These are phyloP conservation scores for Amblyraja radiata DNA, from an alignment of 2,797 vertebrate species.

Conservation along the genomic window DNA sequence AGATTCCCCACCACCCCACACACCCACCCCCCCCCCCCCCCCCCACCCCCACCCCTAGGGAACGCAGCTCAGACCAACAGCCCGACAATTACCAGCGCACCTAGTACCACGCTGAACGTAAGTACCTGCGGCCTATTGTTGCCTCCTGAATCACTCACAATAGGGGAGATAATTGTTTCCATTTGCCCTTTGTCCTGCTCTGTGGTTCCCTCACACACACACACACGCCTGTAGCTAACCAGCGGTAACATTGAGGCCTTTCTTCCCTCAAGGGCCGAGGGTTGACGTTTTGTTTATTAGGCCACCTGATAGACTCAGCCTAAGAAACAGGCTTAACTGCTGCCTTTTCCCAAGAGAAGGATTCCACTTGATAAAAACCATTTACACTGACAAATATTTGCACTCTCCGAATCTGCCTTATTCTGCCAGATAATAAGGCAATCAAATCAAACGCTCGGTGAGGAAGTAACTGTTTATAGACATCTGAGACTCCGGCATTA, in stretches of 20 bases:
- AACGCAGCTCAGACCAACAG: too few species aligned
- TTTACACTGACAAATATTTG: slow-evolving; percentile 19
- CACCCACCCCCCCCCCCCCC: too few species aligned
- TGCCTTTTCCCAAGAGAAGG: slow-evolving; percentile 4
- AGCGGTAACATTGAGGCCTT: not conserved
- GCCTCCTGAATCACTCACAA: not conserved
- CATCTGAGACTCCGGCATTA: not conserved
- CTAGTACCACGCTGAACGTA: not conserved
- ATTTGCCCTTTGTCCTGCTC: slow-evolving; percentile 30
- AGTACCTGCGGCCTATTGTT: slow-evolving; percentile 16
- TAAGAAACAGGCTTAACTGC: not conserved
- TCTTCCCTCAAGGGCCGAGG: not conserved
- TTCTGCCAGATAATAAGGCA: not conserved
- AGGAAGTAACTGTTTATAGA: not conserved
- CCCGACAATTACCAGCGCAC: not conserved
- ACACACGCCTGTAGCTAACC: not conserved
- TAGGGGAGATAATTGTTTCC: slow-evolving; percentile 28
- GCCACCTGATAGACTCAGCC: not conserved
- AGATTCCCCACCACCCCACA: too few species aligned
- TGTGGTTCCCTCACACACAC: not conserved
- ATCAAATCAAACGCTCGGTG: not conserved
- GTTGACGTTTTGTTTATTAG: not conserved
- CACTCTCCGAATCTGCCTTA: not conserved
- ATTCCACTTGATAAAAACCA: not conserved
- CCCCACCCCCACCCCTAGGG: too few species aligned